These are phyloP conservation scores for Mormyrus iriodes DNA, from an alignment of 2,113 vertebrate genomes.

Conservation along the genomic window DNA sequence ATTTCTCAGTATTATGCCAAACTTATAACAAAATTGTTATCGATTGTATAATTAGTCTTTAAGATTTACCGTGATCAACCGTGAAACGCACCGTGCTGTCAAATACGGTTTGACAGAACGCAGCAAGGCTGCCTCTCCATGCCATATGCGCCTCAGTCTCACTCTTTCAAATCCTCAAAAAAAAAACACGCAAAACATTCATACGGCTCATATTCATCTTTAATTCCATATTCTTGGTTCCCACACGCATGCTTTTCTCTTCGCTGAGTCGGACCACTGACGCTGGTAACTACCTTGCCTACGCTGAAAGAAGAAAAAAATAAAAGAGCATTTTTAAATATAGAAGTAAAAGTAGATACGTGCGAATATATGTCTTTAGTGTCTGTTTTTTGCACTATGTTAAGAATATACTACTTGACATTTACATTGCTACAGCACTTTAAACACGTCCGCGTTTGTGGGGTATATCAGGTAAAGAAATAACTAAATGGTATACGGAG, in stretches of 20 bases:
- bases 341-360: slow-evolving; percentile 6
- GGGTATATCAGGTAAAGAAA: background rate
- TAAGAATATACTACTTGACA: background rate
- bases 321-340: background rate
- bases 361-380: background rate
- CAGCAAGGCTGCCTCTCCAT: background rate
- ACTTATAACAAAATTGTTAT: background rate
- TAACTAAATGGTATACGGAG: background rate
- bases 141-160: slow-evolving; percentile 1
- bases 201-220: background rate
- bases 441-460: background rate
- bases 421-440: background rate
- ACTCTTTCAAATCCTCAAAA: slow-evolving; percentile 9
- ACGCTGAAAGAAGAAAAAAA: background rate
- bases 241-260: slow-evolving; percentile 24
- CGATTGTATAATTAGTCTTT: background rate
- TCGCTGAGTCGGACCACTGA: no score
- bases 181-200: background rate
- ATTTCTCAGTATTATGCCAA: slow-evolving; percentile 11
- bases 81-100: slow-evolving; percentile 9
- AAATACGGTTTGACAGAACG: slow-evolving; percentile 9
- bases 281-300: background rate
- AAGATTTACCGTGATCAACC: slow-evolving; percentile 6
- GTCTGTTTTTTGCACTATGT: background rate
- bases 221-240: background rate